Evolutionary conservation across 2,113 vertebrate genomes (phyloP), one percentile per base, ranked within the genome.

Genomic region (Pycnonotus jocosus): DNA sequence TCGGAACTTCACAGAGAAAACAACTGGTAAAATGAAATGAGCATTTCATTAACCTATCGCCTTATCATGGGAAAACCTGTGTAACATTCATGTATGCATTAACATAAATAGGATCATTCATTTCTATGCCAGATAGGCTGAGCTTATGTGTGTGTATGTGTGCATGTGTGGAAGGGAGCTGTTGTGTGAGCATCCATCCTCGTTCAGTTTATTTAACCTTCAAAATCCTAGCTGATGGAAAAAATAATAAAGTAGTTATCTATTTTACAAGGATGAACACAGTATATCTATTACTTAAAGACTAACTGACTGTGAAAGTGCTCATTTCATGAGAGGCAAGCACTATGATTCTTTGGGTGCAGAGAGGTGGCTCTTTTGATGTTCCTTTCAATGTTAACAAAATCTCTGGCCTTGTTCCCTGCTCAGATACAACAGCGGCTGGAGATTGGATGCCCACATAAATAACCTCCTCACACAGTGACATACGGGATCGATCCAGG

Each of bases 21-120:
- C 99, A 99, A 99, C 99, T 99, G 99, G 99, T 99, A 99, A 99
- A 99, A 99, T 99, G 99, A 99, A 99, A 99, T 99, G 99, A 99
- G 99, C 99, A 99, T 99, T 99, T 99, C 99, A 99, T 99, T 99
- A 99, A 99, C 99, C 99, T 99, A 99, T 99, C 98, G 99, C 98
- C 99, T 99, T 99, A 99, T 99, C 99, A 99, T 99, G 99, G 99
- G 99, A 98, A 99, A 99, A 99, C 99, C 99, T 99, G 99, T 99
- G 99, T 99, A 98, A 99, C 99, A 98, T 99, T 99, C 99, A 99
- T 99, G 99, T 99, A 98, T 99, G 99, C 98, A 99, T 99, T 99
- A 99, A 99, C 99, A 99, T 99, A 99, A 99, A 99, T 99, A 99
- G 99, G 99, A 99, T 99, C 98, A 99, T 99, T 99, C 99, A 99